Conservation (phyloP, 2,888 invertebrate species). For the Drosophila prolongata region DNA sequence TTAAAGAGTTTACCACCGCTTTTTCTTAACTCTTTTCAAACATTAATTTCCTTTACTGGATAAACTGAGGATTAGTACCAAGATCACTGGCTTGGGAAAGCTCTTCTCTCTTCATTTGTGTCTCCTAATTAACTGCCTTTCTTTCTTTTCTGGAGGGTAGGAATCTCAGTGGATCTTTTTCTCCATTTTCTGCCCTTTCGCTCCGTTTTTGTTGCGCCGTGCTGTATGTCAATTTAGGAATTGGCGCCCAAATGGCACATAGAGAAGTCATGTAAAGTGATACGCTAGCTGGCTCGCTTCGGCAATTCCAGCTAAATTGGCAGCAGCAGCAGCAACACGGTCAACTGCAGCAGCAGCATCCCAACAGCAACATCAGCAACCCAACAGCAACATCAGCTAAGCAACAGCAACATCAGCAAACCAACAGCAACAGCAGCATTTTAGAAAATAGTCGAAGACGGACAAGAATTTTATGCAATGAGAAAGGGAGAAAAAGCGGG, state of each 20-base stretch:
- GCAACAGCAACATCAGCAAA: neutral
- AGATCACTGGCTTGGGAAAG: neutral
- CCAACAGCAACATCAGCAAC: constrained; percentile 2
- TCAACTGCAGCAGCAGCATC: constrained; percentile 22
- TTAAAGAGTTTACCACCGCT: neutral
- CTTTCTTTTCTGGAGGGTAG: neutral
- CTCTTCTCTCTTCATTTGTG: neutral
- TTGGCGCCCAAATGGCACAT: constrained; percentile 78
- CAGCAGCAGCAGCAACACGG: constrained; percentile 36
- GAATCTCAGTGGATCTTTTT: constrained; percentile 11
- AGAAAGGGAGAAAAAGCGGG: constrained; percentile 33
- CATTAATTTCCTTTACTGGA: neutral
- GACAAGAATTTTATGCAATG: constrained; percentile 55
- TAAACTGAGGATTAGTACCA: neutral
- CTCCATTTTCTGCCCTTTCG: constrained; percentile 28
- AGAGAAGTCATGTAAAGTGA: constrained; percentile 75
- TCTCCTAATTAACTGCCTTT: constrained; percentile 21
- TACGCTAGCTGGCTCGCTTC: constrained; percentile 59
- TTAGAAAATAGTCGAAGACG: constrained; percentile 71
- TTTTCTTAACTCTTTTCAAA: neutral
- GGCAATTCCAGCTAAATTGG: constrained; percentile 53
- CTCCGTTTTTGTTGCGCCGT: constrained; percentile 28
- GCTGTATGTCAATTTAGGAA: constrained; percentile 69
- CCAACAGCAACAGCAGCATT: constrained; percentile 30
- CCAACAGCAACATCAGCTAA: constrained; percentile 3